phyloP scores from a whole-genome alignment of 2,113 vertebrate species.

The Anarhynchus alexandrinus region DNA sequence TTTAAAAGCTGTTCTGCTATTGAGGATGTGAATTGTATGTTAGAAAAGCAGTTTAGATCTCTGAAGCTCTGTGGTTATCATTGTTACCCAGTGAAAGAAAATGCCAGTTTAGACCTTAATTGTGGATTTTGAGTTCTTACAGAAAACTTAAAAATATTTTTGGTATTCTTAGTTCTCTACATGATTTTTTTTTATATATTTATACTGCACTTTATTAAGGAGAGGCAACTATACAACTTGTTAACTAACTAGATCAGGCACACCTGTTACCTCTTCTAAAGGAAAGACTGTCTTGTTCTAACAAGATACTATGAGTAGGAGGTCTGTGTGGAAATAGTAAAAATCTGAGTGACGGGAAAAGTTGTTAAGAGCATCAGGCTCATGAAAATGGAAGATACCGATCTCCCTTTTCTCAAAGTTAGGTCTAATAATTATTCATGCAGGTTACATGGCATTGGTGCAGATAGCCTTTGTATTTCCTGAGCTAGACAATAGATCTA shows the following conservation, averaged over 20 bases:
- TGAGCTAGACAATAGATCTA: not conserved
- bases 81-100: not conserved
- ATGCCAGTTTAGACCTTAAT: not conserved
- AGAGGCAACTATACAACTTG: not conserved
- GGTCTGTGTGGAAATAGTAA: not conserved
- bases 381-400: not conserved
- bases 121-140: not conserved
- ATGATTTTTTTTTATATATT: not conserved
- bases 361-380: not conserved
- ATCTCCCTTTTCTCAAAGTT: not conserved
- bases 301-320: not conserved
- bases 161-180: not conserved
- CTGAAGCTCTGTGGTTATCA: not conserved
- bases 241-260: not conserved
- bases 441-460: not conserved
- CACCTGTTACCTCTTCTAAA: not conserved
- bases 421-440: not conserved
- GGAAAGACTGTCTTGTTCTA: not conserved
- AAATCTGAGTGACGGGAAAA: not conserved
- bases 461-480: not conserved
- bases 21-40: not conserved
- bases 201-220: not conserved
- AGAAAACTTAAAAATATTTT: not conserved
- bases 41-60: slow-evolving; percentile 8
- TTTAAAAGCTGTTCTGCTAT: slow-evolving; percentile 19